Conservation (phyloP, 2,113 vertebrate genomes). For the Lophura nycthemera region DNA sequence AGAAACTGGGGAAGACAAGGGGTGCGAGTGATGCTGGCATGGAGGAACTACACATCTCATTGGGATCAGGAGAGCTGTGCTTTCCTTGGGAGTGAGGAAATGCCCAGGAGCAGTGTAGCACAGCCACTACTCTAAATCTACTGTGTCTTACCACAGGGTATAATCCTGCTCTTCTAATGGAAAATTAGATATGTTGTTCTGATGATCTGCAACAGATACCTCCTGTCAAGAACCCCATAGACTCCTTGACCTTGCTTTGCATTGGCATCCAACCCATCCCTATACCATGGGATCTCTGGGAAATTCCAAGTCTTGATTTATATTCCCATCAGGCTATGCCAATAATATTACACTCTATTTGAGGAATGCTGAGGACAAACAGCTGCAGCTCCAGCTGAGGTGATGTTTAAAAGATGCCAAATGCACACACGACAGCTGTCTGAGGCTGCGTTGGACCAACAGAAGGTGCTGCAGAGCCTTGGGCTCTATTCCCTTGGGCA, state of each 20-base stretch:
- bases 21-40: neutral
- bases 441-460: neutral
- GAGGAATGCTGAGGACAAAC: neutral
- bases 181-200: neutral
- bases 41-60: neutral
- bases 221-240: rapidly evolving
- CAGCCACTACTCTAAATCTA: neutral
- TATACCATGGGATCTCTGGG: neutral
- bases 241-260: neutral
- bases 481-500: neutral
- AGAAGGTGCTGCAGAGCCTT: neutral
- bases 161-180: neutral
- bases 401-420: neutral
- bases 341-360: rapidly evolving
- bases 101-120: neutral
- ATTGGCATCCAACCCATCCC: neutral
- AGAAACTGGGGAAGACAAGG: neutral
- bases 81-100: neutral
- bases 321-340: rapidly evolving
- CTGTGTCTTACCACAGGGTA: too few relatives aligned
- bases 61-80: rapidly evolving
- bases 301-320: neutral
- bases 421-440: neutral
- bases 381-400: neutral
- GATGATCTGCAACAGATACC: rapidly evolving